Percentiles rank a stretch among this genome's conserved stretches.
phyloP scores from a whole-genome alignment of 1,140 invertebrate genomes.

The Geopemphigus sp. region DNA sequence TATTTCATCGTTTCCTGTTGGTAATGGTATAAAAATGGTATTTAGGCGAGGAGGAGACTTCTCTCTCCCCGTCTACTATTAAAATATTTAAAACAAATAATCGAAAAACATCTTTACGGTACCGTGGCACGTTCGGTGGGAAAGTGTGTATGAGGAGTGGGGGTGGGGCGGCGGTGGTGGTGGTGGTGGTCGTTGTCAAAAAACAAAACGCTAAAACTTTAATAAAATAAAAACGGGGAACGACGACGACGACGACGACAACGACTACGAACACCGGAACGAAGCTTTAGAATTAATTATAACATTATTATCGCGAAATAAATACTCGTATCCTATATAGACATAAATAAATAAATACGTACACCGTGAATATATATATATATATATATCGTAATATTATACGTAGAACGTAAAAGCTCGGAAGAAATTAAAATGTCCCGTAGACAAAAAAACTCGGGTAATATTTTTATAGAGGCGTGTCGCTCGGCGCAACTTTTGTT shows the following conservation, averaged over 20 bases:
- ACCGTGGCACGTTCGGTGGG: too few species aligned
- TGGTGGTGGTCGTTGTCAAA: too few species aligned
- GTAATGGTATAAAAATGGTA: conserved; percentile 45
- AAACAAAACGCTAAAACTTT: too few species aligned
- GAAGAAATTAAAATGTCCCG: conserved; percentile 37
- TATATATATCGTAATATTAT: too few species aligned
- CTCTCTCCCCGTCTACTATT: background rate
- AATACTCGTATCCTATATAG: background rate
- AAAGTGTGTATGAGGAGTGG: too few species aligned
- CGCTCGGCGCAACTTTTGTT: conserved; percentile 7
- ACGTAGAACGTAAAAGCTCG: background rate
- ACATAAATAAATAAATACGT: background rate
- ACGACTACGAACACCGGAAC: too few species aligned
- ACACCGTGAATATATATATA: too few species aligned
- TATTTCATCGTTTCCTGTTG: conserved; percentile 46
- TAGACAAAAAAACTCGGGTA: conserved; percentile 22
- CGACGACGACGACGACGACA: too few species aligned
- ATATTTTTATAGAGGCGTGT: conserved; percentile 39
- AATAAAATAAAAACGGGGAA: conserved; percentile 29
- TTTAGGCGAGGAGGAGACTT: conserved; percentile 15
- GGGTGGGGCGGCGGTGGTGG: too few species aligned
- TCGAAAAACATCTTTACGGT: conserved; percentile 33
- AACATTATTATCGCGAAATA: conserved; percentile 13
- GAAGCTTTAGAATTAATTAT: conserved; percentile 29
- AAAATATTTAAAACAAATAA: conserved; percentile 17